These are phyloP conservation scores for Drosophila macrothrix DNA, from an alignment of 2,888 invertebrate genomes.

Conservation along the genomic window DNA sequence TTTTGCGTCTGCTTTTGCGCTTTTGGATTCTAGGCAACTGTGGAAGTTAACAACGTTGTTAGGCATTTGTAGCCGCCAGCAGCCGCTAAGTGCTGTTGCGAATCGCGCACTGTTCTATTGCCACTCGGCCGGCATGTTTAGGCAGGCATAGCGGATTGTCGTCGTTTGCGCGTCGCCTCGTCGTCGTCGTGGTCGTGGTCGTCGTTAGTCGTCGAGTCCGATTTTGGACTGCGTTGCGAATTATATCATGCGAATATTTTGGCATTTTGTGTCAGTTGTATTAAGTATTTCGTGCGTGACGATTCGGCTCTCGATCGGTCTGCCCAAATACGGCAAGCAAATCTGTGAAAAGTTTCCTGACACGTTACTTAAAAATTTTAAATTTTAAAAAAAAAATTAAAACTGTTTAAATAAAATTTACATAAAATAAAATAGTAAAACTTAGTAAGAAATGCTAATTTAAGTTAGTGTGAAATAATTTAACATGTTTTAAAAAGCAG, in stretches of 20 bases:
- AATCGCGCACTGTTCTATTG: conserved; percentile 54
- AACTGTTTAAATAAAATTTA: background rate
- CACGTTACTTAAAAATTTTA: background rate
- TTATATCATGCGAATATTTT: conserved; percentile 40
- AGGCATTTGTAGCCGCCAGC: conserved; percentile 24
- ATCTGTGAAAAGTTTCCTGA: background rate
- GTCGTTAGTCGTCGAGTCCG: conserved; percentile 32
- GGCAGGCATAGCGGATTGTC: conserved; percentile 42
- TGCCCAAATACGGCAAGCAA: background rate
- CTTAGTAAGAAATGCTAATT: background rate
- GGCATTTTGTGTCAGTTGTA: conserved; percentile 59
- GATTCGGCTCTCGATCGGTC: conserved; percentile 38
- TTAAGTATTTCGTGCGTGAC: conserved; percentile 61
- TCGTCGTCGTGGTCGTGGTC: conserved; percentile 18
- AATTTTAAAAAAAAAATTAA: background rate
- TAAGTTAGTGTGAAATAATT: background rate
- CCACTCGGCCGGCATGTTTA: conserved; percentile 62
- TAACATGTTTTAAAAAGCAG: background rate
- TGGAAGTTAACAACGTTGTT: conserved; percentile 59
- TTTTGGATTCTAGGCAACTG: conserved; percentile 19
- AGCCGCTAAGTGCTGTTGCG: conserved; percentile 53
- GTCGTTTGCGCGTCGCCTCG: conserved; percentile 18
- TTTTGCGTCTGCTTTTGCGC: conserved; percentile 36
- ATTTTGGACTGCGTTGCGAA: conserved; percentile 11
- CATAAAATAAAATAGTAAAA: background rate